Evolutionary conservation across 2,888 invertebrate species (phyloP), one percentile per base, ranked within the genome.

Genomic region (Chymomyza fuscimana): DNA sequence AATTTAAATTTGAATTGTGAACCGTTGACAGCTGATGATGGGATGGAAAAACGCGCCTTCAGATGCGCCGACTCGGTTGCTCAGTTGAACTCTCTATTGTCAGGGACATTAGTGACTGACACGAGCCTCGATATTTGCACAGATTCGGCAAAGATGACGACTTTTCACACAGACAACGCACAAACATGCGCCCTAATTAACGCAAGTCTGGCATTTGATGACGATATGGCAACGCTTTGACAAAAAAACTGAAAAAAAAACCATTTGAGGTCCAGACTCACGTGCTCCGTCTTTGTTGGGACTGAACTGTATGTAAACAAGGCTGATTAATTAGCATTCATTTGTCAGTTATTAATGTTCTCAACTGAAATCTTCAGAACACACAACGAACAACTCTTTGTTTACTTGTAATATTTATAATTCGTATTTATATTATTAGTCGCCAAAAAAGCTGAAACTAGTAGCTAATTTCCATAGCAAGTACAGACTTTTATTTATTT

Each of bases 281-380:
- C 83, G 85, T 84, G 83, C 86, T 69, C 62, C 62, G 68, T 70
- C 61, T 10, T 12, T 46, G 40, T 46, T 46, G 40, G 10, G 2
- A 46, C 0, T 12, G 6, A 46, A 12, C 40, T 46, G 68, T 66
- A 77, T 46, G 68, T 65, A 77, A 83, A 84, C 83, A 84, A 88
- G 86, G 83, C 73, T 36, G 70, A 76, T 84, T 84, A 84, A 84
- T 84, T 84, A 84, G 76, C 83, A 84, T 73, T 74, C 66, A 76
- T 60, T 32, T 84, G 87, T 73, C 80, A 84, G 71, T 79, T 84
- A 72, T 72, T 70, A 72, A 63, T 56, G 25, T 58, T 29, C 25
- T 58, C 25, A 66, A 19, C 54, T 16, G 9, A 54, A 54, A 54
- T 54, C 22, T 16, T n/a, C 22, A 0, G 52, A 54, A 19, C 19